Conservation (phyloP, 2,113 vertebrate genomes). For the Notarius lentiginosus region DNA sequence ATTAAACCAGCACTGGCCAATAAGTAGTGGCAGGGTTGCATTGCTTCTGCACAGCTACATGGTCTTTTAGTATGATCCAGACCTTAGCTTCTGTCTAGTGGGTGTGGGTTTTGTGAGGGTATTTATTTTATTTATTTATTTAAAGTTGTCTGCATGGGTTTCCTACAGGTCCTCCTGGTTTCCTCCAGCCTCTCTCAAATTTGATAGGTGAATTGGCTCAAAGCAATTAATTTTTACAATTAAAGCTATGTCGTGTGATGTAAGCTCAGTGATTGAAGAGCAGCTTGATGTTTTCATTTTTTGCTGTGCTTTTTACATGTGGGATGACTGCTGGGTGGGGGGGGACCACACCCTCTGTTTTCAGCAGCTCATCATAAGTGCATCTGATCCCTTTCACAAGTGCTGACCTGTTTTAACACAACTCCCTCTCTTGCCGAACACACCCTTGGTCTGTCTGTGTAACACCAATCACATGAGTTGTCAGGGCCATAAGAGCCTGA, state of each 20-base stretch:
- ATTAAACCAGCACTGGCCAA: too few relatives aligned
- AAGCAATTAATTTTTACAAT: not conserved
- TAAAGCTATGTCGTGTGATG: conserved; percentile 1
- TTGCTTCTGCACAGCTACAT: not conserved
- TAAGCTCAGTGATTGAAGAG: too few relatives aligned
- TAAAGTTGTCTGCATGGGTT: not conserved
- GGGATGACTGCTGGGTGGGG: not conserved
- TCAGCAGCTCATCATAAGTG: conserved; percentile 4
- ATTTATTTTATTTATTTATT: not conserved
- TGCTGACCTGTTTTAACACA: conserved; percentile 18
- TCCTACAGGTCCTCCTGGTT: not conserved
- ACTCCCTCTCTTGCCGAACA: not conserved
- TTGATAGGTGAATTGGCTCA: not conserved
- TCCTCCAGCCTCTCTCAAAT: not conserved
- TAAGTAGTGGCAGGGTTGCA: not conserved
- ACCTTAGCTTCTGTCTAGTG: not conserved
- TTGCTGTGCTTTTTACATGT: not conserved
- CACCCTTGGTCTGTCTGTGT: not conserved
- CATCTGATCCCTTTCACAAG: conserved; percentile 31
- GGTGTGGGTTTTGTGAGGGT: not conserved
- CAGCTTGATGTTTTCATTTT: not conserved
- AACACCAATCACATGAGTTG: not conserved
- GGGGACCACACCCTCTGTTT: conserved; percentile 16
- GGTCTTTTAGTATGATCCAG: not conserved
- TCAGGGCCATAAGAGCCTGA: not conserved